These are phyloP conservation scores for Chloroceryle inda DNA, from an alignment of 2,797 vertebrate genomes.

Conservation along the genomic window DNA sequence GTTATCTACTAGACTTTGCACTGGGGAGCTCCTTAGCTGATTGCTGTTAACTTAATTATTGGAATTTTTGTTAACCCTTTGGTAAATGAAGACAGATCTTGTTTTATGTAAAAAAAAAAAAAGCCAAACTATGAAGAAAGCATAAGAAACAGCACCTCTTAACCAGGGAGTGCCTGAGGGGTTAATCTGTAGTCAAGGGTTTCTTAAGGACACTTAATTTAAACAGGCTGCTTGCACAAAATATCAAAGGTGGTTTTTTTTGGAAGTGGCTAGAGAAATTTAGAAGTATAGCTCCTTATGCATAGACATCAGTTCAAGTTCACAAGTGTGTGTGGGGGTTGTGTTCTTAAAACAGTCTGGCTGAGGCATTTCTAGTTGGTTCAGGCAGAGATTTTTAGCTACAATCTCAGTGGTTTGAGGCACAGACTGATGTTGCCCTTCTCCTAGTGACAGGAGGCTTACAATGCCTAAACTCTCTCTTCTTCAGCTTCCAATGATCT, in stretches of 20 bases:
- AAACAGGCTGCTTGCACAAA: slow-evolving; percentile 28
- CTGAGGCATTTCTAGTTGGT: neutral
- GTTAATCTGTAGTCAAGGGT: slow-evolving; percentile 38
- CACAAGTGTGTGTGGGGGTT: neutral
- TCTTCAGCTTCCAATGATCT: neutral
- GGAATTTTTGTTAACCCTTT: slow-evolving; percentile 58
- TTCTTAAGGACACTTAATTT: slow-evolving; percentile 63
- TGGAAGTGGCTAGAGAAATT: slow-evolving; percentile 54
- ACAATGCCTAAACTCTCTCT: neutral
- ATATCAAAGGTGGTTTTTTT: slow-evolving; percentile 58
- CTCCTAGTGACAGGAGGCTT: neutral
- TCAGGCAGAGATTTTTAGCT: neutral
- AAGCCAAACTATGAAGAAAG: neutral
- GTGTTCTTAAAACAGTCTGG: slow-evolving; percentile 4
- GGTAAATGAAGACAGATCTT: neutral
- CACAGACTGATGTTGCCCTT: neutral
- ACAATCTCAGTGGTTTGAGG: neutral
- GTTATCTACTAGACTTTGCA: neutral
- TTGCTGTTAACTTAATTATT: slow-evolving; percentile 50
- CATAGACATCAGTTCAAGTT: slow-evolving; percentile 13
- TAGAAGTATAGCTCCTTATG: slow-evolving; percentile 30
- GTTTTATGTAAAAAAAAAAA: neutral
- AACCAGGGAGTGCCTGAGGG: neutral
- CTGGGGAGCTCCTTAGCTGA: neutral
- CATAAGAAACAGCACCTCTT: neutral